Evolutionary conservation across 30 jellyfish, hydroid and myxozoan genomes (phyloP), one percentile per base, ranked within the genome.

Genomic region (Hydractinia symbiolongicarpus): DNA sequence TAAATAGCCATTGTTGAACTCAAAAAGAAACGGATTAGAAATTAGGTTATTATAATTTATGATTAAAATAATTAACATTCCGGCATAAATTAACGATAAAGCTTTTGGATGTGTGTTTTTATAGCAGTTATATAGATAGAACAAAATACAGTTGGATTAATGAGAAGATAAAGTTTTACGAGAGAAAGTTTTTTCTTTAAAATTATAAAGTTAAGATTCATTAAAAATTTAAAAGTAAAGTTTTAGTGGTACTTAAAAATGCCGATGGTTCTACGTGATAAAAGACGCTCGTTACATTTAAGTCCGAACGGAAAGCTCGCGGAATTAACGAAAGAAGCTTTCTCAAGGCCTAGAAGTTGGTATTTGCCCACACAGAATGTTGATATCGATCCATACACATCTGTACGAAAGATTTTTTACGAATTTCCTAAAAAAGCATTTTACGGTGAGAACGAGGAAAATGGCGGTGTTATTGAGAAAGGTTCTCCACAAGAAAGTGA

Each of bases 351-450:
- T 52, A 53, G 13, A 40, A 79, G 87, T 66, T 79, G 87, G 87
- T 79, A 53, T 79, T 61, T 68, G 6, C 87, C 87, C 6, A 54
- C 53, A 15, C 77, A 49, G 17, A 53, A 53, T 8, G 87, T 21
- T 16, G 87, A 62, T 30, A 16, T 66, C 50, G 87, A 79, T 61
- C 87, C 87, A 15, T 79, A 79, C 79, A 79, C 87, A 10, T 61
- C 84, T 53, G 87, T 79, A 9, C 72, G 87, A 52, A 79, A 79
- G 50, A 61, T 79, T 19, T 79, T 79, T 50, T 79, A 79, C 50
- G 87, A 79, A 62, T 79, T 79, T 50, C 80, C 80, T 4, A 79
- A 61, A 5, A 60, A 53, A 61, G 87, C 72, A 61, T 79, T 79
- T 79, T 58, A 79, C 67, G 87, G 87, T 21, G 87, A 79, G 55